Evolutionary conservation across 2,888 invertebrate genomes (phyloP).

Genomic region (Stenolophus ochropezus): DNA sequence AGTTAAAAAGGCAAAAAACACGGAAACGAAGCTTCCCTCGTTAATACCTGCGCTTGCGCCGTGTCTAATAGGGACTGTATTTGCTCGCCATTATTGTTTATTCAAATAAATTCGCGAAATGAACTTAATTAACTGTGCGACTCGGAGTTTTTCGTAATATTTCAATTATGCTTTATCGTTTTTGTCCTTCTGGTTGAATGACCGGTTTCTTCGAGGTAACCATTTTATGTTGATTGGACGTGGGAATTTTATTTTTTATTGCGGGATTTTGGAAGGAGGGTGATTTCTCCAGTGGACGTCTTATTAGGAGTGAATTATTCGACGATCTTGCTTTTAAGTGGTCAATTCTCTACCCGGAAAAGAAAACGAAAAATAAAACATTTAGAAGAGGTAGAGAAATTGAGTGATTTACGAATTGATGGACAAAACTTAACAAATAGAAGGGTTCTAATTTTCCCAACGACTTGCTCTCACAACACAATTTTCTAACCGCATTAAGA

Average conservation of each 20-base stretch:
- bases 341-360: background rate
- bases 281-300: conserved; percentile 1
- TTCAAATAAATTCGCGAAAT: conserved; percentile 31
- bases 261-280: background rate
- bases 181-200: conserved; percentile 39
- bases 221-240: conserved; percentile 48
- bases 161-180: conserved; percentile 50
- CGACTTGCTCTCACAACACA: background rate
- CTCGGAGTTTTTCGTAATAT: conserved; percentile 24
- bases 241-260: conserved; percentile 12
- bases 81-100: conserved; percentile 39
- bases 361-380: conserved; percentile 7
- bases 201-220: conserved; percentile 39
- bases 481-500: no score
- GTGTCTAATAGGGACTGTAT: conserved; percentile 2
- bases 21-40: conserved; percentile 10
- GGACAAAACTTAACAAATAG: background rate
- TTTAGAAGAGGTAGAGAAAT: background rate
- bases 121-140: conserved; percentile 35
- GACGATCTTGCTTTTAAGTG: conserved; percentile 10
- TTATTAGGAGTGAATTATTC: conserved; percentile 16
- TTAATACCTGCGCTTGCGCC: background rate
- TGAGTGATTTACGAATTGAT: background rate
- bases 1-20: background rate
- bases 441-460: background rate